Evolutionary conservation across 1,140 invertebrate species (phyloP), one percentile per base, ranked within the genome.

Genomic region (Ladona fulva): DNA sequence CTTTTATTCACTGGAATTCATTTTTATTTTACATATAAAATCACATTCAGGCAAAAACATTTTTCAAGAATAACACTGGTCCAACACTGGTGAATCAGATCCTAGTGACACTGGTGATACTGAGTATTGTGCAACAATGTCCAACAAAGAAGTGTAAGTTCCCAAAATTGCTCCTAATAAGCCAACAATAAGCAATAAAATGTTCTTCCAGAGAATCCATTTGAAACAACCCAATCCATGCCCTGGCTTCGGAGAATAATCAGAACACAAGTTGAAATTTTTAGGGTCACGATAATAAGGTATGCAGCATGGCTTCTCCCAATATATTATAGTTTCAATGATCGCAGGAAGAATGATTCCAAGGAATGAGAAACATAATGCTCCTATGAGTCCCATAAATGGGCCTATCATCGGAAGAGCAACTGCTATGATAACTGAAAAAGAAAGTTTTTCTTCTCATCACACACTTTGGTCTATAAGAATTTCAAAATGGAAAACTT

Each of bases 361-460:
- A 12, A 99, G 89, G 80, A 97, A 91, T n/a, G 95, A 96, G 83
- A 97, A 97, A 82, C 94, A 95, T 82, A 98, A 92, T 10, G 97
- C 96, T 78, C 97, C 97, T 80, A 99, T 95, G 25, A 98, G 87
- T 19, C 94, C 92, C 82, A 99, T 96, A 82, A 99, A 93, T 0
- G 97, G 91, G 74, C 91, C 93, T 78, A 99, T 94, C 37, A 91
- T 92, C 0, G 96, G 96, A 37, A 99, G 92, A 11, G 92, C 90
- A 19, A 94, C 89, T 3, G 96, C 96, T 59, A 99, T 84, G 29
- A 91, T 83, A 82, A 96, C 95, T 89, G 89, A 84, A 82, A 89
- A 37, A 5, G 29, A 37, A 37, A 37, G 29, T 37, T 5, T 37
- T 37, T 37, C n/a, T n/a, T n/a, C n/a, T n/a, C n/a, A n/a, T n/a